These are phyloP conservation scores for Premnoplex brunnescens DNA, from an alignment of 2,797 vertebrate species.

Conservation along the genomic window DNA sequence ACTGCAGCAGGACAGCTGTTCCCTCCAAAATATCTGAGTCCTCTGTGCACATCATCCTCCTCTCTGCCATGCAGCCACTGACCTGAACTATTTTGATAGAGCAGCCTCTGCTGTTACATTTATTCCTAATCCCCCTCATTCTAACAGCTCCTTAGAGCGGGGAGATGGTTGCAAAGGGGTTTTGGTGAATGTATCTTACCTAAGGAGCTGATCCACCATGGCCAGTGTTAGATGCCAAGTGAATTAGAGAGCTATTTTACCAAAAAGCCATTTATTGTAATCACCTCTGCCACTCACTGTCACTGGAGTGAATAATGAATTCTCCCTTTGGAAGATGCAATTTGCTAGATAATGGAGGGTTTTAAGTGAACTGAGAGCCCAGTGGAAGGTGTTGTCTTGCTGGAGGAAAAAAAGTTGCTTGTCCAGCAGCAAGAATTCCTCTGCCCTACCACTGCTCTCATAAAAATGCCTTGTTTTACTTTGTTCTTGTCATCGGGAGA, in stretches of 20 bases:
- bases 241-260: not conserved
- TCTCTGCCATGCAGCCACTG: not conserved
- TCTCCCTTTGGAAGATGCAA: not conserved
- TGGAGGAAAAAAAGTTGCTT: not conserved
- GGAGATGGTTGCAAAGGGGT: not conserved
- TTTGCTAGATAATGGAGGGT: not conserved
- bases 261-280: constrained; percentile 14
- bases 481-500: not conserved
- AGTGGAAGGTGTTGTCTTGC: not conserved
- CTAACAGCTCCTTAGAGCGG: not conserved
- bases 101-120: not conserved
- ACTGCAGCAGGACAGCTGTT: not conserved
- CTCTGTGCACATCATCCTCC: not conserved
- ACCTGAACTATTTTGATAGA: not conserved
- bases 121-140: constrained; percentile 2
- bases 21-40: not conserved
- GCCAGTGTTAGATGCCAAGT: constrained; percentile 15
- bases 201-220: not conserved
- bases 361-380: not conserved
- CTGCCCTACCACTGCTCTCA: not conserved
- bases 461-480: not conserved
- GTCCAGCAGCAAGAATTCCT: not conserved
- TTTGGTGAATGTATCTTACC: not conserved
- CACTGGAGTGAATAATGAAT: not conserved
- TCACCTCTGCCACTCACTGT: not conserved